A percentile compares a stretch with the other conserved stretches of the same genome.
These are phyloP conservation scores for Actias luna DNA, from an alignment of 2,888 invertebrate genomes.

Conservation along the genomic window DNA sequence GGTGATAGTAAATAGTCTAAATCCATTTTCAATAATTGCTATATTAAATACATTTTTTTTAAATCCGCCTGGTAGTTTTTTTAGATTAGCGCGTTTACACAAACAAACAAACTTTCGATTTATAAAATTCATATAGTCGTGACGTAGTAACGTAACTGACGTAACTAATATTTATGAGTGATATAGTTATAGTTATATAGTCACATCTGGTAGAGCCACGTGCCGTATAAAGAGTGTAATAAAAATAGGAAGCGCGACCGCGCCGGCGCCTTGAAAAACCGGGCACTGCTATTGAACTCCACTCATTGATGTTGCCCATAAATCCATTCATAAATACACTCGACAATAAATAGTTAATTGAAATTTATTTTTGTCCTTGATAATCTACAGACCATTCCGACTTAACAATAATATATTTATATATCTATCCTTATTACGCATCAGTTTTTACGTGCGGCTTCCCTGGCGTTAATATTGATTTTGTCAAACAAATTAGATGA, in stretches of 20 bases:
- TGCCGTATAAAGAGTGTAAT: slow-evolving; percentile 26
- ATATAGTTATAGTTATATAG: slow-evolving; percentile 8
- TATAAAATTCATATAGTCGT: neutral
- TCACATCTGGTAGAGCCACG: slow-evolving; percentile 47
- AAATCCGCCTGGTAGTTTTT: no score
- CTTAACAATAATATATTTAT: neutral
- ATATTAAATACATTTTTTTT: no score
- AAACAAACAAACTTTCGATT: no score
- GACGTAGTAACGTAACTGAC: neutral
- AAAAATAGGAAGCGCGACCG: slow-evolving; percentile 39
- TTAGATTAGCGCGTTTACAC: no score
- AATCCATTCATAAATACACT: slow-evolving; percentile 11
- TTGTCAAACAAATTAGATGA: no score
- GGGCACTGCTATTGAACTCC: slow-evolving; percentile 35
- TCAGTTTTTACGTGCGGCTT: no score
- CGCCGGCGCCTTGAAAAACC: slow-evolving; percentile 36
- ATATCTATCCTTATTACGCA: neutral
- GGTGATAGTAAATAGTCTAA: no score
- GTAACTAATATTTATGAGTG: neutral
- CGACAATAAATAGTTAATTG: neutral
- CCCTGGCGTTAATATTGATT: no score
- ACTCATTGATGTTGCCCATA: slow-evolving; percentile 6
- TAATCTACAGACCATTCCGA: neutral
- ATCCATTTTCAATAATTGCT: no score
- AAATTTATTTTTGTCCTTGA: neutral